These are phyloP conservation scores for Anodontia alba DNA, from an alignment of 2,888 invertebrate genomes.

Conservation along the genomic window DNA sequence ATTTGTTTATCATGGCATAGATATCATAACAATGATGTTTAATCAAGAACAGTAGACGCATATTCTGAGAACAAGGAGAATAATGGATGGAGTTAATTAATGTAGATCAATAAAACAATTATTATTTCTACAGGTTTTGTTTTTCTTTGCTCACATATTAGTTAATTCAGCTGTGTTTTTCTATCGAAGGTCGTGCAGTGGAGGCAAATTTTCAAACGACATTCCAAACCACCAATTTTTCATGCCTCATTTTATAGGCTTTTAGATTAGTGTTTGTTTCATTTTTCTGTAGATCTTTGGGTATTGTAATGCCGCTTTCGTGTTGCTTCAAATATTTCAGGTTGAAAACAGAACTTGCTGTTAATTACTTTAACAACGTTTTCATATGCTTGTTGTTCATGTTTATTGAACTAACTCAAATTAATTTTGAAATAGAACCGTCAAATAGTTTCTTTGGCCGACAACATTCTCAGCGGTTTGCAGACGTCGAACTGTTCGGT, in stretches of 20 bases:
- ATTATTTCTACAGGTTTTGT: too few species aligned
- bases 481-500: constrained; percentile 1
- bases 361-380: constrained; percentile 2
- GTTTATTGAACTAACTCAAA: constrained; percentile 10
- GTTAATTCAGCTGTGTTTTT: too few species aligned
- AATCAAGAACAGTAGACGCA: too few species aligned
- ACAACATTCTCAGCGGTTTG: background rate
- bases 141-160: too few species aligned
- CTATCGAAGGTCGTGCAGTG: background rate
- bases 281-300: background rate
- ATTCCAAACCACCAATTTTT: background rate
- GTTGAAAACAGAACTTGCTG: background rate
- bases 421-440: background rate
- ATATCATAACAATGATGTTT: too few species aligned
- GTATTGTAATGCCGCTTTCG: background rate
- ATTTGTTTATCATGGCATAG: too few species aligned
- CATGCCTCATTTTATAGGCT: constrained; percentile 15
- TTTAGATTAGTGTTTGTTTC: constrained; percentile 12
- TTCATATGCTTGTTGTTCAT: constrained; percentile 1
- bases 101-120: too few species aligned
- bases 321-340: constrained; percentile 12
- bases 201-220: constrained; percentile 20
- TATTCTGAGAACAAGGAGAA: too few species aligned
- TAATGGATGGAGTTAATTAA: too few species aligned
- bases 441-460: background rate